These are phyloP conservation scores for Scelioninae gen. 1 DNA, from an alignment of 2,888 invertebrate species.

Conservation along the genomic window DNA sequence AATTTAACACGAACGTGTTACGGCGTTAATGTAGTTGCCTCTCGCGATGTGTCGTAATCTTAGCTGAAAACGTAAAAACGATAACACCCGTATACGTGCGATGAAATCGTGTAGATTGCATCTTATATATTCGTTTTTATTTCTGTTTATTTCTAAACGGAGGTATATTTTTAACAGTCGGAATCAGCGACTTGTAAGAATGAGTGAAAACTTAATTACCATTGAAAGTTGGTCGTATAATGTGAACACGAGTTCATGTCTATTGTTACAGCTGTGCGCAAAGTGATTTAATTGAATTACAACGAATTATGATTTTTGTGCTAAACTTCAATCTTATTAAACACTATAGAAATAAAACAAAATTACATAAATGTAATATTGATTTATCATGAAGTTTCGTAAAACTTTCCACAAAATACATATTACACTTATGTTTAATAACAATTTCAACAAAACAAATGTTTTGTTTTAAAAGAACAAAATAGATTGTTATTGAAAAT, in stretches of 20 bases:
- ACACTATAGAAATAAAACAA: not conserved
- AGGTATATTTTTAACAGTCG: slow-evolving; percentile 22
- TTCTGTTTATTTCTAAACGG: slow-evolving; percentile 25
- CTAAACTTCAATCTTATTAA: not conserved
- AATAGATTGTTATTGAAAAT: no score
- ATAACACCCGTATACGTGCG: slow-evolving; percentile 56
- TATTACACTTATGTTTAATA: no score
- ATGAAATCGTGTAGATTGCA: slow-evolving; percentile 58
- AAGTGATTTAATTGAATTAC: slow-evolving; percentile 15
- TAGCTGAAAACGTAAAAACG: slow-evolving; percentile 59
- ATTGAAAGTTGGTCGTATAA: slow-evolving; percentile 7
- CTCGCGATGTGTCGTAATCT: slow-evolving; percentile 57
- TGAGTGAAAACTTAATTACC: slow-evolving; percentile 27
- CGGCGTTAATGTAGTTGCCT: slow-evolving; percentile 52
- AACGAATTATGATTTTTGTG: not conserved
- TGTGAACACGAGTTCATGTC: slow-evolving; percentile 14
- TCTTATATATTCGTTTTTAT: slow-evolving; percentile 57
- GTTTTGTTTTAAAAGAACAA: no score
- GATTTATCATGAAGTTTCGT: no score
- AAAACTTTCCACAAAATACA: no score
- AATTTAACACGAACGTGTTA: slow-evolving; percentile 54
- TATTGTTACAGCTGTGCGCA: slow-evolving; percentile 6
- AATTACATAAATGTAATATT: not conserved
- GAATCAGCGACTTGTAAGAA: slow-evolving; percentile 33
- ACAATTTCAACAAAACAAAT: no score